phyloP scores from a whole-genome alignment of 23 tunicate species.

The Ascidia mentula region DNA sequence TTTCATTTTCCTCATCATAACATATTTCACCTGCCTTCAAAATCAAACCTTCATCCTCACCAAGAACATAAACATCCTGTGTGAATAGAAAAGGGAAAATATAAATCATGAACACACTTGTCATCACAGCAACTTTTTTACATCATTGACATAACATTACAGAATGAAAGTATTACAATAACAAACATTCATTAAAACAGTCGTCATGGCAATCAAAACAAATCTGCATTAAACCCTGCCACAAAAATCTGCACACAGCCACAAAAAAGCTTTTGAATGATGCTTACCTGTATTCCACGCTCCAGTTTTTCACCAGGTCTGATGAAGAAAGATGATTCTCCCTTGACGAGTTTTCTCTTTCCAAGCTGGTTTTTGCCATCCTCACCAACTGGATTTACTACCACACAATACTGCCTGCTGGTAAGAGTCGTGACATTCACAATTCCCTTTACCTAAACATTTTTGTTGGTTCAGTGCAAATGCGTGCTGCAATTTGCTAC shows the following conservation, averaged over 20 bases:
- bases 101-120: no score
- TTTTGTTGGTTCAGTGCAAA: no score
- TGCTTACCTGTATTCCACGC: conserved; percentile 84
- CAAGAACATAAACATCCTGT: conserved; percentile 78
- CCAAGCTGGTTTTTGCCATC: conserved; percentile 91
- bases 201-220: no score
- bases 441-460: conserved; percentile 55
- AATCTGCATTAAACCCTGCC: no score
- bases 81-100: neutral
- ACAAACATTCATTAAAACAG: no score
- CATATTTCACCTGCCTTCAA: conserved; percentile 68
- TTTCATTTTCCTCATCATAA: conserved; percentile 72
- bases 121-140: neutral
- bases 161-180: no score
- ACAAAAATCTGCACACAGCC: no score
- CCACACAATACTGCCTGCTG: conserved; percentile 94
- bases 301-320: conserved; percentile 84
- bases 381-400: conserved; percentile 81
- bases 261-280: no score
- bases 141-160: neutral
- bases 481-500: no score
- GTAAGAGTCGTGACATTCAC: conserved; percentile 77
- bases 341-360: conserved; percentile 74
- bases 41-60: conserved; percentile 93
- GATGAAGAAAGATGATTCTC: conserved; percentile 90